These are phyloP conservation scores for Rhea americana DNA, from an alignment of 2,113 vertebrate species.

Conservation along the genomic window DNA sequence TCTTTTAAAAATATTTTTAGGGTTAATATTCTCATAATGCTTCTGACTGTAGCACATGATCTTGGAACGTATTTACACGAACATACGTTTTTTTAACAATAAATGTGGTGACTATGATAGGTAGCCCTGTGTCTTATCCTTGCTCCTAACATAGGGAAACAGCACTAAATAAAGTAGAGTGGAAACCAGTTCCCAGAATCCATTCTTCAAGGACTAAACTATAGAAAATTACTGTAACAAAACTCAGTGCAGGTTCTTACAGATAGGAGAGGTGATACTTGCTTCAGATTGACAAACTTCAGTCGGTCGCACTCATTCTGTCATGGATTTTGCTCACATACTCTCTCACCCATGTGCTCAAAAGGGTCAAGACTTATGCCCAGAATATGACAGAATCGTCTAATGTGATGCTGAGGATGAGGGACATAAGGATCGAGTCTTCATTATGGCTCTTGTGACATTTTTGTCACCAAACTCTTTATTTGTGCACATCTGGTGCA, in stretches of 20 bases:
- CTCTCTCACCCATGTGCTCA: accelerated
- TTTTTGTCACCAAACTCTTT: no score
- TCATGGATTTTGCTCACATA: not conserved
- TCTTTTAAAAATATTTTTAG: not conserved
- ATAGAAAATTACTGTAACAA: not conserved
- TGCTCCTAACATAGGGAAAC: not conserved
- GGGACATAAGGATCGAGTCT: not conserved
- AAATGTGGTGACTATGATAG: not conserved
- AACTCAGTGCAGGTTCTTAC: not conserved
- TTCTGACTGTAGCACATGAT: not conserved
- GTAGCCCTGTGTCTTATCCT: not conserved
- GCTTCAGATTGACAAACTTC: not conserved
- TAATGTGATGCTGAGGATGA: accelerated
- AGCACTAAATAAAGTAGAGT: not conserved
- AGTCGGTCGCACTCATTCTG: not conserved
- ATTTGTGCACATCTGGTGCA: not conserved
- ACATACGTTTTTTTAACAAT: not conserved
- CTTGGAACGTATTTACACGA: not conserved
- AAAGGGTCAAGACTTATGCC: not conserved
- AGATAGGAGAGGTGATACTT: not conserved
- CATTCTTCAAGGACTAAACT: not conserved
- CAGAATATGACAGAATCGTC: not conserved
- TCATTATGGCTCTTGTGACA: accelerated
- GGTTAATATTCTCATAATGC: not conserved
- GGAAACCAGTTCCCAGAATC: not conserved